Percentiles rank a stretch among this genome's conserved stretches.
phyloP scores from a whole-genome alignment of 2,888 invertebrate species.

The Rhagonycha fulva region DNA sequence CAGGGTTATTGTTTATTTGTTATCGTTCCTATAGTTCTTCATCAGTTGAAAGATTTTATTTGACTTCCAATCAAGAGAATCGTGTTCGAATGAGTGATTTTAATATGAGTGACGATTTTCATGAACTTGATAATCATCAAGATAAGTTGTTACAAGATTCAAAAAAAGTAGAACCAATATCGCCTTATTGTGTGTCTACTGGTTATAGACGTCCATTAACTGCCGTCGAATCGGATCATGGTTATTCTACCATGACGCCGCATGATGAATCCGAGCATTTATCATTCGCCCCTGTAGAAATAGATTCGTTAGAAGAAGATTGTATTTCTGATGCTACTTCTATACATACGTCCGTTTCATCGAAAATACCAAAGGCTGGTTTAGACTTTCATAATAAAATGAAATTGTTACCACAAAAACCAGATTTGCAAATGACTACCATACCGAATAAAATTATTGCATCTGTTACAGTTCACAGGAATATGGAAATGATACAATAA shows the following conservation, averaged over 20 bases:
- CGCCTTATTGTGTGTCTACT: constrained; percentile 85
- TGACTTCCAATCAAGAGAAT: constrained; percentile 59
- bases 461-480: constrained; percentile 87
- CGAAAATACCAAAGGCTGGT: constrained; percentile 40
- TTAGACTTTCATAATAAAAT: constrained; percentile 29
- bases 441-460: constrained; percentile 66
- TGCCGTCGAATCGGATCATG: constrained; percentile 88
- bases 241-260: constrained; percentile 93
- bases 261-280: constrained; percentile 88
- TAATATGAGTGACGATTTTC: constrained; percentile 70
- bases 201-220: constrained; percentile 77
- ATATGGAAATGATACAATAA: constrained; percentile 78
- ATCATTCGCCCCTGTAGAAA: constrained; percentile 73
- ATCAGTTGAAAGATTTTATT: constrained; percentile 56
- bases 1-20: constrained; percentile 84
- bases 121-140: constrained; percentile 65
- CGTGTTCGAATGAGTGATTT: constrained; percentile 74
- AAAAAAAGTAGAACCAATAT: constrained; percentile 66
- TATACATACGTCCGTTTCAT: constrained; percentile 58
- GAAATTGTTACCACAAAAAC: constrained; percentile 35
- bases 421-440: constrained; percentile 40
- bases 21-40: constrained; percentile 70
- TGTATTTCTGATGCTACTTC: constrained; percentile 65
- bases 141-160: constrained; percentile 68
- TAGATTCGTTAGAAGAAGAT: constrained; percentile 60